Percentiles rank a stretch among this genome's conserved stretches.
Conservation (phyloP, 2,888 invertebrate species). For the Pedicia rivosa region DNA sequence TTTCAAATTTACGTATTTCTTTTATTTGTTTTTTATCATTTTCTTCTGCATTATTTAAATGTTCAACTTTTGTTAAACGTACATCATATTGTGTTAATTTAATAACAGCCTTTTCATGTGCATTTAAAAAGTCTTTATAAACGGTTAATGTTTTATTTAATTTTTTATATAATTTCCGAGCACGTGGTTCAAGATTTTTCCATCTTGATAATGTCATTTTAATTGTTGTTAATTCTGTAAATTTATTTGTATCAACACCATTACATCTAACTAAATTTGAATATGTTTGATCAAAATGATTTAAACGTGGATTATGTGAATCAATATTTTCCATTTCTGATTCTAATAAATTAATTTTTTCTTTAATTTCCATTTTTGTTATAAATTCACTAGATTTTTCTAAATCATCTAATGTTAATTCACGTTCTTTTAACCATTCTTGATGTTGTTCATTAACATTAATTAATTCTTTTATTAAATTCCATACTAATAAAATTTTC, state of each 20-base stretch:
- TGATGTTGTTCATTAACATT: constrained; percentile 39
- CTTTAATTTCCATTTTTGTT: constrained; percentile 39
- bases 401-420: constrained; percentile 39
- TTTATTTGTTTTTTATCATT: constrained; percentile 15
- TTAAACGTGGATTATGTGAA: constrained; percentile 36
- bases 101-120: constrained; percentile 54
- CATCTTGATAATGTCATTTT: constrained; percentile 44
- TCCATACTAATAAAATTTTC: constrained; percentile 45
- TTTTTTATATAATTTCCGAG: constrained; percentile 39
- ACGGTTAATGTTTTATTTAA: constrained; percentile 40
- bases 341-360: constrained; percentile 39
- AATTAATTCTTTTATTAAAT: constrained; percentile 40
- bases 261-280: constrained; percentile 47
- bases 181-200: constrained; percentile 43
- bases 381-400: constrained; percentile 41
- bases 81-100: constrained; percentile 56
- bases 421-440: constrained; percentile 44
- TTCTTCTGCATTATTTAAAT: constrained; percentile 34
- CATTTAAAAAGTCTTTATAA: constrained; percentile 50
- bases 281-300: constrained; percentile 50
- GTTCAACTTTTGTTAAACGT: constrained; percentile 50
- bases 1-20: constrained; percentile 32
- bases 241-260: constrained; percentile 50
- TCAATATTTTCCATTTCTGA: constrained; percentile 38
- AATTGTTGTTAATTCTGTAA: constrained; percentile 43